Evolutionary conservation across 1,140 invertebrate species (phyloP).

Genomic region (Camponotus pennsylvanicus): DNA sequence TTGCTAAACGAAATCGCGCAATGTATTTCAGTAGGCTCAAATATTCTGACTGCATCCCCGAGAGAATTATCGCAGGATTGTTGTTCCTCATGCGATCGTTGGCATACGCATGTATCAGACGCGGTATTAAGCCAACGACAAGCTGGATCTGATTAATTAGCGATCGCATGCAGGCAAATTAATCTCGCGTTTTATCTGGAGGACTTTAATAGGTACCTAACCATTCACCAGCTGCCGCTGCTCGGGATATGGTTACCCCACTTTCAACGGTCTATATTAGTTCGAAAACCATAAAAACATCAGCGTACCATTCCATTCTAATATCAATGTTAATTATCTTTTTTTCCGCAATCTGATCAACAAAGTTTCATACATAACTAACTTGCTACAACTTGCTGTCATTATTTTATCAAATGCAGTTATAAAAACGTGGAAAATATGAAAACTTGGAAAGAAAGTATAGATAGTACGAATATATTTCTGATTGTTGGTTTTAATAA

Average conservation of each 20-base stretch:
- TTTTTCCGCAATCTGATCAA: too few species aligned
- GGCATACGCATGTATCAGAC: constrained; percentile 41
- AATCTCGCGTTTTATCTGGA: constrained; percentile 75
- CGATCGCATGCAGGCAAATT: constrained; percentile 74
- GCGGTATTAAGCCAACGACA: constrained; percentile 56
- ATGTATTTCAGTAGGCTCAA: neutral
- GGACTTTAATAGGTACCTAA: constrained; percentile 75
- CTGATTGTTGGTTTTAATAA: constrained; percentile 12
- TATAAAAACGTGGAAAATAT: neutral
- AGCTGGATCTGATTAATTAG: constrained; percentile 76
- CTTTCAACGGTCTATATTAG: constrained; percentile 60
- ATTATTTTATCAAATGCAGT: neutral
- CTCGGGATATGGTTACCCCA: constrained; percentile 62
- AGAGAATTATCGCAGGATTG: neutral
- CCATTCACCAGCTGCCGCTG: constrained; percentile 74
- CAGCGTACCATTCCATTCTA: neutral
- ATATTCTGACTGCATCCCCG: neutral
- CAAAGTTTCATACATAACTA: constrained; percentile 21
- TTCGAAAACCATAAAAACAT: constrained; percentile 48
- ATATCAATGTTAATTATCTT: constrained; percentile 7
- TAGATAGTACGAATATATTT: neutral
- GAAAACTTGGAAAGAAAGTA: neutral
- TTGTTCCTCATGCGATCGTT: constrained; percentile 32
- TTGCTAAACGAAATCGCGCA: neutral
- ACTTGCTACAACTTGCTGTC: constrained; percentile 1